Evolutionary conservation across 2,888 invertebrate species (phyloP), one percentile per base, ranked within the genome.

Genomic region (Tinea semifulvella): DNA sequence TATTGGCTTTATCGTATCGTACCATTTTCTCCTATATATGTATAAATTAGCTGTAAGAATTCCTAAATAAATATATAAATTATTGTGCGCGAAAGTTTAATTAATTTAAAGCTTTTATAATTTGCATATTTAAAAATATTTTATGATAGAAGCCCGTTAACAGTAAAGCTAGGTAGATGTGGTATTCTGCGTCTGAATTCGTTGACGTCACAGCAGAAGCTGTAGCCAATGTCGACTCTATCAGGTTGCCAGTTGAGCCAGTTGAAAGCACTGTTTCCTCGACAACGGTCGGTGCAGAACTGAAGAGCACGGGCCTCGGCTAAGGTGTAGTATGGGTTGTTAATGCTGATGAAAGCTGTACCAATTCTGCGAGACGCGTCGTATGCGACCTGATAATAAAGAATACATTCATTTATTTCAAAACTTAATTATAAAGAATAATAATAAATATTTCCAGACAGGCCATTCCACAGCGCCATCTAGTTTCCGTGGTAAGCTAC

Each of bases 171-270:
- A 0, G 87, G 88, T n/a, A 88, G 58, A 49, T 80, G 76, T 0
- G 72, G 68, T 4, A 88, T 66, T 1, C 64, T 64, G 49, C 69
- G 68, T 35, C 83, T 71, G 53, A 88, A 82, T 49, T 86, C 85
- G 16, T 77, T 65, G 14, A 88, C 69, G 1, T 71, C 68, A 57
- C 88, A 88, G 54, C 86, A 87, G 62, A 88, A 87, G 39, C 84
- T 83, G 61, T 84, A 83, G 1, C 88, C 88, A 13, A 71, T 57
- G 46, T 67, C 65, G 19, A 84, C 65, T 50, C 83, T 69, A 47
- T 80, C 67, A 0, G 77, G 65, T 14, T 67, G 59, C 86, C 86
- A 87, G 1, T 58, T 60, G n/a, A 88, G 59, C 88, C 88, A 88
- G 53, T 65, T 68, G 53, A 87, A 79, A 39, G 83, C 74, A 13